A percentile compares a stretch with the other conserved stretches of the same genome.
Evolutionary conservation across 2,888 invertebrate species (phyloP).

Genomic region (Acronicta alni): DNA sequence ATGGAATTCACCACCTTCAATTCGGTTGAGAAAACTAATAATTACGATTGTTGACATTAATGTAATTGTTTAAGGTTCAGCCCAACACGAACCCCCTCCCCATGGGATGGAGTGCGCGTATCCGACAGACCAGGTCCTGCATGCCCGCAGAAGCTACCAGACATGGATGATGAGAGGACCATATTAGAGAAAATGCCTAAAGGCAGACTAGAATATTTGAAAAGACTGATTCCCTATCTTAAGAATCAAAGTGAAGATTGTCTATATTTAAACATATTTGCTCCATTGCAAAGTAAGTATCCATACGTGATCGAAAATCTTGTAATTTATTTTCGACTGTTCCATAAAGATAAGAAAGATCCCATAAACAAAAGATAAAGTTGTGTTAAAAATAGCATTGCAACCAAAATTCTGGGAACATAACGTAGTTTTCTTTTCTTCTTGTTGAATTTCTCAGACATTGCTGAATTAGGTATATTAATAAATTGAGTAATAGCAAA

Average conservation of each 20-base stretch:
- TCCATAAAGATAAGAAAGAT: too few species aligned
- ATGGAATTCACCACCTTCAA: too few species aligned
- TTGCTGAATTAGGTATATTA: too few species aligned
- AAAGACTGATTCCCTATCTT: conserved; percentile 96
- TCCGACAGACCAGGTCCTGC: conserved; percentile 95
- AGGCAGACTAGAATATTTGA: conserved; percentile 96
- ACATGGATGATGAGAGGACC: conserved; percentile 94
- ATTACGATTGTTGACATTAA: background rate
- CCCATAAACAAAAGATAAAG: too few species aligned
- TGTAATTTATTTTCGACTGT: too few species aligned
- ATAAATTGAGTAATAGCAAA: background rate
- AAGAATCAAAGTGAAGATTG: conserved; percentile 99
- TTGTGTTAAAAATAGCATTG: too few species aligned
- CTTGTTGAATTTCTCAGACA: too few species aligned
- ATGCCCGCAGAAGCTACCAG: conserved; percentile 97
- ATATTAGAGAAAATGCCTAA: conserved; percentile 96
- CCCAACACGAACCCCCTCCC: conserved; percentile 97
- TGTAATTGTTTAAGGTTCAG: conserved; percentile 91
- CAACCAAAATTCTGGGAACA: too few species aligned
- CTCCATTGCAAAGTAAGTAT: conserved; percentile 96
- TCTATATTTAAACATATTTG: conserved; percentile 98
- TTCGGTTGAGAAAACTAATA: background rate
- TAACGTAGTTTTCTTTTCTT: too few species aligned
- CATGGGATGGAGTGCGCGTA: conserved; percentile 96
- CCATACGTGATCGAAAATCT: too few species aligned